phyloP scores from a whole-genome alignment of 2,888 invertebrate genomes.

The Osedax frankpressi region DNA sequence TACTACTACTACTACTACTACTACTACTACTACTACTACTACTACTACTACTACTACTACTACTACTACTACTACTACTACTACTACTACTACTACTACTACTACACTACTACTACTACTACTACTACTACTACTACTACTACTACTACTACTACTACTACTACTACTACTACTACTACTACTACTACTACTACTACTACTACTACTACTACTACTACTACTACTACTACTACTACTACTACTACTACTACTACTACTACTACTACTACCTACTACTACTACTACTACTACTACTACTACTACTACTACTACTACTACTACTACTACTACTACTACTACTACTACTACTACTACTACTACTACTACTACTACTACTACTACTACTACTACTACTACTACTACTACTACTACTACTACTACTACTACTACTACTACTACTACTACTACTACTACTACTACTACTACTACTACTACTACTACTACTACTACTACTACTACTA shows the following conservation, averaged over 20 bases:
- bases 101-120: not conserved
- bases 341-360: not conserved
- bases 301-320: not conserved
- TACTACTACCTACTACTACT: not conserved
- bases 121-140: not conserved
- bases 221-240: not conserved
- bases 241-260: not conserved
- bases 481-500: not conserved
- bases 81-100: not conserved
- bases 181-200: no score
- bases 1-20: not conserved
- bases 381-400: not conserved
- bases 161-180: no score
- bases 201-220: no score
- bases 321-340: not conserved
- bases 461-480: not conserved
- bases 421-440: not conserved
- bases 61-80: not conserved
- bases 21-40: not conserved
- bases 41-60: not conserved
- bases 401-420: not conserved
- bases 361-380: not conserved
- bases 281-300: not conserved
- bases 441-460: not conserved
- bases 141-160: not conserved